These are phyloP conservation scores for Nudaria mundana DNA, from an alignment of 2,888 invertebrate species.

Conservation along the genomic window DNA sequence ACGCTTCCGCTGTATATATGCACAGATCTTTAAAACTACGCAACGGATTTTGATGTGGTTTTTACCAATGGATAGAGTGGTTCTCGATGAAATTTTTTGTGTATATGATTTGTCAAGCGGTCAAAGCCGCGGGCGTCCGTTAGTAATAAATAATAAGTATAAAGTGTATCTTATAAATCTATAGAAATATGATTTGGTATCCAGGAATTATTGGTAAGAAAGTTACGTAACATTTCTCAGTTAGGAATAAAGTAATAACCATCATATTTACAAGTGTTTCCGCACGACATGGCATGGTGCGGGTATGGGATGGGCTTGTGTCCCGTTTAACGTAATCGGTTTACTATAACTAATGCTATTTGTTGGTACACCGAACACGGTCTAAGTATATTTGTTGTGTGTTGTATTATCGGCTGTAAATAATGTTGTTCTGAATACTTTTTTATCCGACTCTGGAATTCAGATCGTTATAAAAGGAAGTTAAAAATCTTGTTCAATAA, in stretches of 20 bases:
- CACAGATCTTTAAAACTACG: too few relatives aligned
- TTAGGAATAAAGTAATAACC: constrained; percentile 11
- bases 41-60: too few relatives aligned
- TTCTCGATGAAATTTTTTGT: too few relatives aligned
- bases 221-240: constrained; percentile 12
- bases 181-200: not conserved
- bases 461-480: too few relatives aligned
- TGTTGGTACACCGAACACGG: constrained; percentile 46
- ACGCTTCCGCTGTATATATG: too few relatives aligned
- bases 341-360: constrained; percentile 62
- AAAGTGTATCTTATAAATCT: too few relatives aligned
- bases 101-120: too few relatives aligned
- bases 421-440: constrained; percentile 3
- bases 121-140: too few relatives aligned
- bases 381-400: constrained; percentile 18
- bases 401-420: constrained; percentile 11
- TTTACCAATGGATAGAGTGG: too few relatives aligned
- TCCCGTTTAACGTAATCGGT: constrained; percentile 52
- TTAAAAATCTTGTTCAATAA: too few relatives aligned
- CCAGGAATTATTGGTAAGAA: not conserved
- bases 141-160: too few relatives aligned
- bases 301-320: constrained; percentile 40
- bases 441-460: not conserved
- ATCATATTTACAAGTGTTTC: constrained; percentile 40
- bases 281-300: constrained; percentile 25